Conservation (phyloP, 1,140 invertebrate species). For the Drosophila mauritiana region DNA sequence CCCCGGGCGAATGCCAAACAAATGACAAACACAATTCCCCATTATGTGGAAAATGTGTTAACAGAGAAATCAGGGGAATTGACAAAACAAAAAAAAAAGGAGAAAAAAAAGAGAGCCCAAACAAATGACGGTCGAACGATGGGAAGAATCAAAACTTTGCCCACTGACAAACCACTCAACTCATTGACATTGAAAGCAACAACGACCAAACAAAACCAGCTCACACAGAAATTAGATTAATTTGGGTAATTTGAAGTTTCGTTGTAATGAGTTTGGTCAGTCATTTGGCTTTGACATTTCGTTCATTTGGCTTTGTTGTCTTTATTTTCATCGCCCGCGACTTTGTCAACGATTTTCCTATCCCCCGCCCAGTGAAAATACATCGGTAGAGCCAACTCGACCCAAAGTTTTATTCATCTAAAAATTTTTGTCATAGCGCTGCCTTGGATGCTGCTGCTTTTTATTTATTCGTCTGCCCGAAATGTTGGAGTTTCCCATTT, state of each 20-base stretch:
- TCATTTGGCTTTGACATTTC: constrained; percentile 76
- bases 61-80: constrained; percentile 36
- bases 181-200: constrained; percentile 71
- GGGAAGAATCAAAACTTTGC: constrained; percentile 46
- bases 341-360: constrained; percentile 35
- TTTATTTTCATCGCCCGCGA: constrained; percentile 57
- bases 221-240: constrained; percentile 78
- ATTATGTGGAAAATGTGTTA: constrained; percentile 75
- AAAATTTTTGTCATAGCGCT: constrained; percentile 38
- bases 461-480: constrained; percentile 73
- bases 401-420: constrained; percentile 53
- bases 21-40: constrained; percentile 70
- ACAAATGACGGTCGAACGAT: constrained; percentile 58
- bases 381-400: not conserved
- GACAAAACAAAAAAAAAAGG: constrained; percentile 11
- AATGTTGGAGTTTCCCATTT: constrained; percentile 70
- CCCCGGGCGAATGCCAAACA: constrained; percentile 10
- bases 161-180: constrained; percentile 59
- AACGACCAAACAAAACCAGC: constrained; percentile 17
- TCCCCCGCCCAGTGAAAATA: constrained; percentile 11
- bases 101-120: constrained; percentile 15
- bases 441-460: constrained; percentile 45
- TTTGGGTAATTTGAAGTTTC: constrained; percentile 79
- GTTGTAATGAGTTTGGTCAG: constrained; percentile 81
- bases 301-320: constrained; percentile 60